Percentiles rank a stretch among this genome's conserved stretches.
These are phyloP conservation scores for Sebastes itinus DNA, from an alignment of 2,797 vertebrate species.

Conservation along the genomic window DNA sequence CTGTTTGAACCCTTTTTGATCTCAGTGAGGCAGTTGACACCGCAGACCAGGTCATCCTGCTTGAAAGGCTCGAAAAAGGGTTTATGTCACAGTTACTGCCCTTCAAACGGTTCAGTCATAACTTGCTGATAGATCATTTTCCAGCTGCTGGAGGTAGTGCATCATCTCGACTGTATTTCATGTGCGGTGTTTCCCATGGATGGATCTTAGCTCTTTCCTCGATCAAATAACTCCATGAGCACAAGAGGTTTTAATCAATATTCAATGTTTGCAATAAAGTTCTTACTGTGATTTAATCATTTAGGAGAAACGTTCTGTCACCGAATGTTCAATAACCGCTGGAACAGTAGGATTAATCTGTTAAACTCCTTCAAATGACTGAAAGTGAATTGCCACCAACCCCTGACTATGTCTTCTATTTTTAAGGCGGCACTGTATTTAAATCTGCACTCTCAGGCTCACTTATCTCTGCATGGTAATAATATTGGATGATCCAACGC, in stretches of 20 bases:
- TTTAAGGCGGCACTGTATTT: not conserved
- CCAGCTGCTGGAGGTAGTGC: not conserved
- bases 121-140: slow-evolving; percentile 37
- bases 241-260: slow-evolving; percentile 11
- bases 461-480: slow-evolving; percentile 21
- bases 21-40: slow-evolving; percentile 47
- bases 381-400: not conserved
- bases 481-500: slow-evolving; percentile 13
- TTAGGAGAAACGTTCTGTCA: slow-evolving; percentile 15
- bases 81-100: slow-evolving; percentile 53
- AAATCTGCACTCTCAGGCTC: slow-evolving; percentile 8
- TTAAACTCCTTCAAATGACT: slow-evolving; percentile 18
- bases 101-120: slow-evolving; percentile 44
- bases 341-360: slow-evolving; percentile 7
- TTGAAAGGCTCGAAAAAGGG: slow-evolving; percentile 53
- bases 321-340: slow-evolving; percentile 15
- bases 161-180: slow-evolving; percentile 14
- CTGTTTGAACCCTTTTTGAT: slow-evolving; percentile 58
- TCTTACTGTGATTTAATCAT: slow-evolving; percentile 23
- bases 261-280: slow-evolving; percentile 4
- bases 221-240: slow-evolving; percentile 16
- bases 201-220: not conserved
- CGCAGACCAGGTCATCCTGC: slow-evolving; percentile 44
- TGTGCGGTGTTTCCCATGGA: slow-evolving; percentile 10
- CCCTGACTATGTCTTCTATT: not conserved